Evolutionary conservation across 2,113 vertebrate genomes (phyloP).

Genomic region (Gnathonemus echidnorhynchus): DNA sequence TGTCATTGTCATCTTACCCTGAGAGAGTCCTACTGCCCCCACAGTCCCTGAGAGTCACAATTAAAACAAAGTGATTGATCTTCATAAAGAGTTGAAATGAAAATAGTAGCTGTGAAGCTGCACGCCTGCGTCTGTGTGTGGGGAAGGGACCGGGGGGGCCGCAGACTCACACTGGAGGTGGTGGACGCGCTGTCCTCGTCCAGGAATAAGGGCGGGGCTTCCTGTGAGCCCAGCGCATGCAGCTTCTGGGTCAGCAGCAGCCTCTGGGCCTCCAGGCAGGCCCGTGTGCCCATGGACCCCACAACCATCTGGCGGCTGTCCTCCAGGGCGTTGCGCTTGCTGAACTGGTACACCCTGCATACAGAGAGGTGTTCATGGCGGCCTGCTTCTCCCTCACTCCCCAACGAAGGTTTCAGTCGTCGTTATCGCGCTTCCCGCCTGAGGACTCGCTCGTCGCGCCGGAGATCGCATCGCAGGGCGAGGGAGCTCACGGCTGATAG

Average conservation of each 20-base stretch:
- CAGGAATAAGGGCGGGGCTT: slow-evolving; percentile 61
- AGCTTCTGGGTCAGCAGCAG: slow-evolving; percentile 69
- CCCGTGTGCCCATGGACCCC: slow-evolving; percentile 65
- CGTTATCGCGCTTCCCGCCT: background rate
- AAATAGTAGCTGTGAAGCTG: background rate
- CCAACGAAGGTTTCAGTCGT: background rate
- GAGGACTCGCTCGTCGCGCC: no score
- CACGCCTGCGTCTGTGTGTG: background rate
- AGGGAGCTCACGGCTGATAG: background rate
- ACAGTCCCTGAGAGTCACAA: background rate
- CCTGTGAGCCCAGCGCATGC: slow-evolving; percentile 57
- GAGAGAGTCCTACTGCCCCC: background rate
- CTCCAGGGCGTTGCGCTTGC: slow-evolving; percentile 75
- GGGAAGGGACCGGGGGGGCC: background rate
- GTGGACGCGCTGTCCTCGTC: slow-evolving; percentile 65
- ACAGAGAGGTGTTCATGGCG: background rate
- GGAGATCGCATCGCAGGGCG: background rate
- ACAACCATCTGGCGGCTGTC: slow-evolving; percentile 73
- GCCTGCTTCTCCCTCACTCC: background rate
- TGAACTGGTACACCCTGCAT: slow-evolving; percentile 76
- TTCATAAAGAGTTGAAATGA: background rate
- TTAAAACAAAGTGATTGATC: background rate
- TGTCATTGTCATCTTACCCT: background rate
- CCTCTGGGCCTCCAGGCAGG: slow-evolving; percentile 76
- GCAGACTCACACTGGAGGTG: slow-evolving; percentile 61